Evolutionary conservation across 2,113 vertebrate genomes (phyloP).

Genomic region (Eulemur macaco): DNA sequence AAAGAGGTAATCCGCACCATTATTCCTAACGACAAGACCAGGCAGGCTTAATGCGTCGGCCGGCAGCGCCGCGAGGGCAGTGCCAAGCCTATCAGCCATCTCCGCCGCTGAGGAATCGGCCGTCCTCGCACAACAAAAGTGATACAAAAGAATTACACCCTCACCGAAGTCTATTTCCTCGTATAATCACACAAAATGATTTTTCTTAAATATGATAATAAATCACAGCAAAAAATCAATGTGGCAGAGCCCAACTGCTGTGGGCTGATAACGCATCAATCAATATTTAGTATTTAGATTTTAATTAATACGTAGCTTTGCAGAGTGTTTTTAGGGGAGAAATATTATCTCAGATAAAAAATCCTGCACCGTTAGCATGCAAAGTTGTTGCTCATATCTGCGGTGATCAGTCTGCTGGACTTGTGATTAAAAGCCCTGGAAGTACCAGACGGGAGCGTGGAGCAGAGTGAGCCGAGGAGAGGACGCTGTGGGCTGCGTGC

Average conservation of each 20-base stretch:
- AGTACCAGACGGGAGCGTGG: constrained; percentile 85
- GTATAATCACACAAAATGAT: constrained; percentile 99
- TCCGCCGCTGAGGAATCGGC: constrained; percentile 90
- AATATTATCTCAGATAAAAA: constrained; percentile 98
- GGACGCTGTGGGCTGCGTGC: constrained; percentile 26
- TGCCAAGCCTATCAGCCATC: constrained; percentile 91
- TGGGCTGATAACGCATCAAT: constrained; percentile 99
- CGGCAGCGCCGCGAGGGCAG: constrained; percentile 80
- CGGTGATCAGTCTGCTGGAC: constrained; percentile 91
- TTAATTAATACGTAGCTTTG: constrained; percentile 97
- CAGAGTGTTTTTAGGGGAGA: constrained; percentile 92
- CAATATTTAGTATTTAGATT: constrained; percentile 99
- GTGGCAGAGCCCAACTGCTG: constrained; percentile 95
- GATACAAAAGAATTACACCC: constrained; percentile 95
- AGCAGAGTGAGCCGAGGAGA: constrained; percentile 73
- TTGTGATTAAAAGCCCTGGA: constrained; percentile 93
- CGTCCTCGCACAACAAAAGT: constrained; percentile 89
- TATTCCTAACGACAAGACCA: constrained; percentile 94
- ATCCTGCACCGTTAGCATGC: constrained; percentile 88
- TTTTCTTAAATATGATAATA: constrained; percentile 99
- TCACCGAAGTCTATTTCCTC: constrained; percentile 96
- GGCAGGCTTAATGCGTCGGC: constrained; percentile 90
- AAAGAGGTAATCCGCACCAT: constrained; percentile 95
- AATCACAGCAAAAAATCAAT: constrained; percentile 99
- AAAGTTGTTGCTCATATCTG: constrained; percentile 94